These are phyloP conservation scores for Agrotis ipsilon DNA, from an alignment of 2,888 invertebrate species.

Conservation along the genomic window DNA sequence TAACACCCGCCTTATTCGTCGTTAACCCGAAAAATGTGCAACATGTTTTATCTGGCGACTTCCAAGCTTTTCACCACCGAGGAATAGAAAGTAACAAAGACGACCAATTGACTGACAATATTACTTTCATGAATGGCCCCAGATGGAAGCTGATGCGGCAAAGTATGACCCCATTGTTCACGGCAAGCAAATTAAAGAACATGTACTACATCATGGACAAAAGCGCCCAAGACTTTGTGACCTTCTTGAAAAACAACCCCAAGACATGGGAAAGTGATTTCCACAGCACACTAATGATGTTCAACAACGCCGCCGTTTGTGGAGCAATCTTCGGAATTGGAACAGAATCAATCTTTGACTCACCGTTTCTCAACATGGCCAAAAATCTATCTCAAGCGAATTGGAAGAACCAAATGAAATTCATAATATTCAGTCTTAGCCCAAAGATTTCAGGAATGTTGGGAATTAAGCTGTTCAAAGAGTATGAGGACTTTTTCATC, in stretches of 20 bases:
- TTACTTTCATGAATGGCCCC: conserved; percentile 73
- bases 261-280: conserved; percentile 58
- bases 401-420: conserved; percentile 56
- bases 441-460: conserved; percentile 61
- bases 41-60: conserved; percentile 70
- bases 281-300: conserved; percentile 64
- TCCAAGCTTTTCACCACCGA: conserved; percentile 72
- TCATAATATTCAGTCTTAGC: conserved; percentile 56
- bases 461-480: conserved; percentile 70
- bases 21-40: conserved; percentile 70
- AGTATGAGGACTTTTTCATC: conserved; percentile 77
- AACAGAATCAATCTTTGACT: conserved; percentile 76
- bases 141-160: conserved; percentile 80
- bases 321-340: conserved; percentile 81
- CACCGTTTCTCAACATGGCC: conserved; percentile 73
- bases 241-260: conserved; percentile 68
- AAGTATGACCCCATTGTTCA: conserved; percentile 80
- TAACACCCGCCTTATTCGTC: conserved; percentile 65
- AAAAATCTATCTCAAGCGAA: conserved; percentile 56
- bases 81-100: conserved; percentile 66
- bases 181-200: conserved; percentile 77
- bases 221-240: conserved; percentile 74
- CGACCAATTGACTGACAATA: conserved; percentile 72
- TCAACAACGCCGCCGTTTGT: conserved; percentile 73
- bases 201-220: conserved; percentile 81